Evolutionary conservation across 2,113 vertebrate genomes (phyloP).

Genomic region (Nothobranchius kuhntae): DNA sequence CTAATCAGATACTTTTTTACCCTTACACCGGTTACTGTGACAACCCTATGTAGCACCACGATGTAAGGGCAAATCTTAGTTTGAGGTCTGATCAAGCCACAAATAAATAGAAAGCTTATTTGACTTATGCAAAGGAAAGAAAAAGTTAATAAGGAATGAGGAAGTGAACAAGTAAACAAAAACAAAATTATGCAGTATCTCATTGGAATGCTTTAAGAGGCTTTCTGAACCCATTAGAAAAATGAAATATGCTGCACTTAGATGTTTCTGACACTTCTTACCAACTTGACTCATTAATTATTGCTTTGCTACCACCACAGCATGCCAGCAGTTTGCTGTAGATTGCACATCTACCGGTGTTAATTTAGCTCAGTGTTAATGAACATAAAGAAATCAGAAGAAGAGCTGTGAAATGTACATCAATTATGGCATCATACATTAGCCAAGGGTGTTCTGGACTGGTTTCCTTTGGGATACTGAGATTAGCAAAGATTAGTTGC

Average conservation of each 20-base stretch:
- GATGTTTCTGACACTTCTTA: slow-evolving; percentile 6
- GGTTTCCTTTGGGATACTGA: not conserved
- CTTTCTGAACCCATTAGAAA: slow-evolving; percentile 3
- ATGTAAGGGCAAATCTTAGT: not conserved
- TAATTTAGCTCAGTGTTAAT: not conserved
- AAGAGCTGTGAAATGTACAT: slow-evolving; percentile 1
- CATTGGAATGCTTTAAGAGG: not conserved
- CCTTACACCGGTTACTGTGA: no score
- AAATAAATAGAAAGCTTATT: not conserved
- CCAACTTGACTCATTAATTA: slow-evolving; percentile 17
- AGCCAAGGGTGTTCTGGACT: not conserved
- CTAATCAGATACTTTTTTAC: no score
- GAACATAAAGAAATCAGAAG: not conserved
- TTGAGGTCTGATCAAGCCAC: not conserved
- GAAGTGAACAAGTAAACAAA: slow-evolving; percentile 4
- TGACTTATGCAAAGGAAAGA: not conserved
- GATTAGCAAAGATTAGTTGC: slow-evolving; percentile 1
- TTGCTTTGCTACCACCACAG: not conserved
- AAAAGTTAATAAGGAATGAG: not conserved
- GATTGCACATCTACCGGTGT: not conserved
- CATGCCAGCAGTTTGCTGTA: not conserved
- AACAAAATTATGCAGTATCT: not conserved
- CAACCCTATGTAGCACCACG: no score
- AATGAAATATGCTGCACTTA: slow-evolving; percentile 3
- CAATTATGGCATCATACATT: not conserved